Evolutionary conservation across 64 coral and sea anemone species (phyloP), one percentile per base, ranked within the genome.

Genomic region (Dendronephthya gigantea): DNA sequence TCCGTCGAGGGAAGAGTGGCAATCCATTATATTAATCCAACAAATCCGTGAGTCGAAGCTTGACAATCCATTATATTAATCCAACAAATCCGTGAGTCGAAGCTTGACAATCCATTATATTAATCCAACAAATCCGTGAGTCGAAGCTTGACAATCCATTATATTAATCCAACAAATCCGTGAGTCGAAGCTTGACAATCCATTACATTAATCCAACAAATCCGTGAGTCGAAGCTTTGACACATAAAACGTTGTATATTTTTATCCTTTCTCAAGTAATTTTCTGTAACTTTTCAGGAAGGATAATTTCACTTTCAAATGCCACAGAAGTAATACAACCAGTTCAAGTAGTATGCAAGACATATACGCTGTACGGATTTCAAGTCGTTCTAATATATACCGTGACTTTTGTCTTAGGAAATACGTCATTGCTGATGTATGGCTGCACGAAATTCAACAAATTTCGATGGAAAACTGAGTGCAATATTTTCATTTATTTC

Each of bases 221-320:
- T 37, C 88, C 91, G 94, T 96, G 91, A 96, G 13, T n/a, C 1
- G 22, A 56, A 15, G 6, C 22, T 56, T 45, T 45, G 41, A 11
- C 41, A 45, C 4, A 11, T 11, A 11, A 45, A 11, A 45, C 4
- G 41, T 45, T 45, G 41, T 11, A 45, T 45, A 45, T 6, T 45
- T 45, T 45, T 4, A 45, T 45, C 41, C 14, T 50, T 86, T 16
- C 27, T 17, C 9, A 65, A 1, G 7, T 52, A 2, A n/a, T 68
- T 39, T 86, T 1, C 22, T 48, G 1, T 17, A 72, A 19, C 8
- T 35, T 40, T n/a, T 6, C 27, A 96, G 94, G 65, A 96, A 96
- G 65, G 94, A 96, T 68, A 96, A 96, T 49, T 96, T 96, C 81
- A 96, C 91, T 43, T 96, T 96, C 49, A 96, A 96, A 86, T 96